These are phyloP conservation scores for Solea solea DNA, from an alignment of 2,113 vertebrate species.

Conservation along the genomic window DNA sequence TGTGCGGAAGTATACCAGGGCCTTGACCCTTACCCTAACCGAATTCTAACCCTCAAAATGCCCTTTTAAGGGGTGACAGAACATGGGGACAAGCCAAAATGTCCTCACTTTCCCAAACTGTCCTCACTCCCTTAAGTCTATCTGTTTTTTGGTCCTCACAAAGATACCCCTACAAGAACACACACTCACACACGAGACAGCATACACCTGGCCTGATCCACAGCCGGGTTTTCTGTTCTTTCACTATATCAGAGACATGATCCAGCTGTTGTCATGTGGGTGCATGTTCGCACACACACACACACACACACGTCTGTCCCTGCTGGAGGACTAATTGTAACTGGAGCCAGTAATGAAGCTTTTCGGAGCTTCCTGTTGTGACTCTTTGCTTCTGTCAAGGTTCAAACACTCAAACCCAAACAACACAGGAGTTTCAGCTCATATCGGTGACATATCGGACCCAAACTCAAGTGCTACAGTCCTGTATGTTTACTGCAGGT, in stretches of 20 bases:
- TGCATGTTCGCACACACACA: background rate
- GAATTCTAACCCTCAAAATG: no score
- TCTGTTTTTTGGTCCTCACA: no score
- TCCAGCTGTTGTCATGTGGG: constrained; percentile 37
- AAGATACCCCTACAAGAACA: background rate
- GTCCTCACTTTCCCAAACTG: no score
- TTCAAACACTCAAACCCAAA: constrained; percentile 59
- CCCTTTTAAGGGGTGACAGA: no score
- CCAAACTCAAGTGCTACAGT: background rate
- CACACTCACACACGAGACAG: background rate
- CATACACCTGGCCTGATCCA: constrained; percentile 29
- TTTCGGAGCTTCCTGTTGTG: constrained; percentile 70
- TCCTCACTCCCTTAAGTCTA: no score
- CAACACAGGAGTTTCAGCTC: constrained; percentile 30
- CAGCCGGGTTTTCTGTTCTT: constrained; percentile 5
- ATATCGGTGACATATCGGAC: background rate
- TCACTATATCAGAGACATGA: constrained; percentile 14
- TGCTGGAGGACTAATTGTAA: constrained; percentile 63
- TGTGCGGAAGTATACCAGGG: no score
- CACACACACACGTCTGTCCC: constrained; percentile 13
- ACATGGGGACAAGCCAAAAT: no score
- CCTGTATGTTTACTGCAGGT: background rate
- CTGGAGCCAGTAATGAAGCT: constrained; percentile 54
- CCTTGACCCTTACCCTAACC: no score
- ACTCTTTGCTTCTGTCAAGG: constrained; percentile 22